Evolutionary conservation across 2,797 vertebrate genomes (phyloP).

Genomic region (Pangasius krempfi): DNA sequence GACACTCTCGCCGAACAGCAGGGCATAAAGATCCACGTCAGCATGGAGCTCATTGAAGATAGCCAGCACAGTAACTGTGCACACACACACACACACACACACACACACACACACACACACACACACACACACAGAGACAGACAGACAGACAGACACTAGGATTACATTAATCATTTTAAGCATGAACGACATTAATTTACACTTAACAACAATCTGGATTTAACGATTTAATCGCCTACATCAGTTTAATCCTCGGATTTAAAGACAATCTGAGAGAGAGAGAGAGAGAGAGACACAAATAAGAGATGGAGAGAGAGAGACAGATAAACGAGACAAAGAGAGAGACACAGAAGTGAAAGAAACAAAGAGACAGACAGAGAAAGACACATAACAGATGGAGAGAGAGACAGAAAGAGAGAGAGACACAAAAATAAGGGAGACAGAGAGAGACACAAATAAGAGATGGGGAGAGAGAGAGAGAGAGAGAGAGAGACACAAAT

Average conservation of each 20-base stretch:
- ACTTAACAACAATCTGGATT: background rate
- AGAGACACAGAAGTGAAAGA: background rate
- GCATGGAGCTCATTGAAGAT: constrained; percentile 97
- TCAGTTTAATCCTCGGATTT: background rate
- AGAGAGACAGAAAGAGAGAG: background rate
- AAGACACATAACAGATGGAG: background rate
- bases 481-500: background rate
- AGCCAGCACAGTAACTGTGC: constrained; percentile 91
- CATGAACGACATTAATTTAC: background rate
- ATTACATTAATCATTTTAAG: background rate
- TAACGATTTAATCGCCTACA: background rate
- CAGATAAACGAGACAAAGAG: background rate
- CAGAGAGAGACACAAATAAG: background rate
- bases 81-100: constrained; percentile 35
- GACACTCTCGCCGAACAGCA: constrained; percentile 97
- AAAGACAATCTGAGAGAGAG: background rate
- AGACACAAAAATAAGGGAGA: background rate
- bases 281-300: background rate
- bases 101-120: background rate
- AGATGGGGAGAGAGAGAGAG: background rate
- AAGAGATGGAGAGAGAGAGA: background rate
- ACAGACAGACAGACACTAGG: background rate
- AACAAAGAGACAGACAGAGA: background rate
- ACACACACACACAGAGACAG: too few species aligned
- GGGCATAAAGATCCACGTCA: constrained; percentile 95